phyloP scores from a whole-genome alignment of 1,140 invertebrate genomes.

The Cyclargus thomasi region DNA sequence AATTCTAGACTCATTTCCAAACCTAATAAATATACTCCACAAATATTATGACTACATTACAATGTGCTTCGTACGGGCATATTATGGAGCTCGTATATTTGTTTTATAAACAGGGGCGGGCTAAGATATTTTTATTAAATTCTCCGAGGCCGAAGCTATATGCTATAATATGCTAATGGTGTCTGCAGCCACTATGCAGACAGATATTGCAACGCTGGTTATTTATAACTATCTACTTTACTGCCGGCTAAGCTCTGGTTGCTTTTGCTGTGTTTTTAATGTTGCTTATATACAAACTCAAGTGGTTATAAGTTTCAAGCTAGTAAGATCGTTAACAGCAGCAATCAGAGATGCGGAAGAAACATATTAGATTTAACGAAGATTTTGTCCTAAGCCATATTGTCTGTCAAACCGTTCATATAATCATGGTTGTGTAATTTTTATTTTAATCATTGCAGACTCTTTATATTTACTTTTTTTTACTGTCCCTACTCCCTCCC shows the following conservation, averaged over 20 bases:
- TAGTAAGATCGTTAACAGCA: no score
- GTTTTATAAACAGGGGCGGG: slow-evolving; percentile 48
- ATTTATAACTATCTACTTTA: slow-evolving; percentile 51
- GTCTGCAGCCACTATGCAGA: slow-evolving; percentile 44
- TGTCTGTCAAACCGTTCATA: no score
- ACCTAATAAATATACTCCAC: not conserved
- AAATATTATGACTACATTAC: slow-evolving; percentile 3
- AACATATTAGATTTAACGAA: no score
- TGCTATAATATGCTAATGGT: slow-evolving; percentile 56
- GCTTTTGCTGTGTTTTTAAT: not conserved
- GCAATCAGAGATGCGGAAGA: no score
- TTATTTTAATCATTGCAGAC: no score
- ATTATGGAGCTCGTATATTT: slow-evolving; percentile 34
- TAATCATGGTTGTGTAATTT: no score
- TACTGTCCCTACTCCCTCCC: no score
- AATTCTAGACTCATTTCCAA: not conserved
- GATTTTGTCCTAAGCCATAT: no score
- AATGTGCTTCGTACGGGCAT: slow-evolving; percentile 15
- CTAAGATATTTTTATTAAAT: slow-evolving; percentile 73
- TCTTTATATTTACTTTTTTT: no score
- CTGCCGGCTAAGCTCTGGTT: slow-evolving; percentile 28
- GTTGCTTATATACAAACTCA: no score
- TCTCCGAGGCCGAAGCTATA: slow-evolving; percentile 58
- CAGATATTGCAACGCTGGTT: slow-evolving; percentile 60
- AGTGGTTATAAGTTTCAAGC: no score